phyloP scores from a whole-genome alignment of 1,140 invertebrate genomes.

The Oreohelix idahoensis region DNA sequence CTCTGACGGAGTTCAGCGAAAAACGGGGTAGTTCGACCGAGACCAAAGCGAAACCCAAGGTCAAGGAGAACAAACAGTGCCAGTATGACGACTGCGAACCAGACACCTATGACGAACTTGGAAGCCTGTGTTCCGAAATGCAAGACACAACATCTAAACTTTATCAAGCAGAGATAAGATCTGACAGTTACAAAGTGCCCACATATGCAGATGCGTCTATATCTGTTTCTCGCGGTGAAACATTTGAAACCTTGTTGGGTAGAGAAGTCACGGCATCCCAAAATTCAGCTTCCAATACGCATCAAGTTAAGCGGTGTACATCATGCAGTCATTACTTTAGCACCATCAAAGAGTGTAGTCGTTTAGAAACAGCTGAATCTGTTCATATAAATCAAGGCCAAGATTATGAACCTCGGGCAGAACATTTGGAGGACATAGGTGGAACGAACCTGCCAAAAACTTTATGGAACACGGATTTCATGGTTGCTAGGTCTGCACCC shows the following conservation, averaged over 20 bases:
- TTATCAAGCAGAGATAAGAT: background rate
- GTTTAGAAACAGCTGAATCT: background rate
- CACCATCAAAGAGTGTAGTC: background rate
- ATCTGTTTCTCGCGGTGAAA: background rate
- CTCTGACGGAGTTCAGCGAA: background rate
- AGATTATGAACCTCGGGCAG: background rate
- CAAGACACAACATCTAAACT: slow-evolving; percentile 9
- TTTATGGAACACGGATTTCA: background rate
- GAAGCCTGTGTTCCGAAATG: slow-evolving; percentile 24
- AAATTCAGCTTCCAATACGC: background rate
- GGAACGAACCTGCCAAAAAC: background rate
- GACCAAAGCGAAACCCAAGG: background rate
- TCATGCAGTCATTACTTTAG: background rate
- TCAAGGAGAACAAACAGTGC: background rate
- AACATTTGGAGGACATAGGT: background rate
- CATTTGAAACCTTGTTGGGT: background rate
- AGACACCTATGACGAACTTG: slow-evolving; percentile 31
- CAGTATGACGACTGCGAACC: slow-evolving; percentile 16
- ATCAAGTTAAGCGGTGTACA: background rate
- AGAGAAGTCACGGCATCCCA: background rate
- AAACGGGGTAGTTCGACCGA: background rate
- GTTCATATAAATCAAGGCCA: background rate
- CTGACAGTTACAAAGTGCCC: background rate
- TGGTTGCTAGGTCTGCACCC: background rate
- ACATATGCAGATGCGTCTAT: background rate